Conservation (phyloP, 2,113 vertebrate genomes). For the Saccopteryx leptura region DNA sequence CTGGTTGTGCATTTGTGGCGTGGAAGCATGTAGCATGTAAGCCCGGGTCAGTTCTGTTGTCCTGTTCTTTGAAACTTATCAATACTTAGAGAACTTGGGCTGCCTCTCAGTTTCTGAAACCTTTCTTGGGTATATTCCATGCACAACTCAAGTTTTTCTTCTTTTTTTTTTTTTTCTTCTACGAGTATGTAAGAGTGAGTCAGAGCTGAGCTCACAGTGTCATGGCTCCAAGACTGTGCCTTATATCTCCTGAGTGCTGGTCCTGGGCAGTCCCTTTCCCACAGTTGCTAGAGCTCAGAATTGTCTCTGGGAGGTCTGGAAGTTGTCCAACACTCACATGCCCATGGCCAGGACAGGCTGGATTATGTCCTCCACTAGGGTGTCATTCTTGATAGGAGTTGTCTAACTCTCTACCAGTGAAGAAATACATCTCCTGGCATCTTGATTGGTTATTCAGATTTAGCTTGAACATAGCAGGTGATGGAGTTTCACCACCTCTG, state of each 20-base stretch:
- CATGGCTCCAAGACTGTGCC: rapidly evolving
- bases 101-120: not conserved
- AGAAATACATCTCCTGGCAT: not conserved
- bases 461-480: not conserved
- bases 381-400: not conserved
- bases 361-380: not conserved
- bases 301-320: not conserved
- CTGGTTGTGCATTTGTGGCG: not conserved
- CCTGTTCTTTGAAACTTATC: not conserved
- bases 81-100: not conserved
- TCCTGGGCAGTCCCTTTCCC: not conserved
- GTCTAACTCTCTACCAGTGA: not conserved
- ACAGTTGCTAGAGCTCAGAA: not conserved
- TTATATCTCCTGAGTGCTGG: not conserved
- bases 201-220: not conserved
- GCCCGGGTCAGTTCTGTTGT: not conserved
- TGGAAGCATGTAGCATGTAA: not conserved
- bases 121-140: not conserved
- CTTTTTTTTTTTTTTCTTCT: not conserved
- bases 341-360: not conserved
- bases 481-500: too few species aligned
- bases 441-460: not conserved
- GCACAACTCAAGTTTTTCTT: not conserved
- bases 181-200: not conserved
- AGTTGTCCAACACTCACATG: not conserved